A percentile compares a stretch with the other conserved stretches of the same genome.
Evolutionary conservation across 2,113 vertebrate genomes (phyloP).

Genomic region (Hemicordylus capensis): DNA sequence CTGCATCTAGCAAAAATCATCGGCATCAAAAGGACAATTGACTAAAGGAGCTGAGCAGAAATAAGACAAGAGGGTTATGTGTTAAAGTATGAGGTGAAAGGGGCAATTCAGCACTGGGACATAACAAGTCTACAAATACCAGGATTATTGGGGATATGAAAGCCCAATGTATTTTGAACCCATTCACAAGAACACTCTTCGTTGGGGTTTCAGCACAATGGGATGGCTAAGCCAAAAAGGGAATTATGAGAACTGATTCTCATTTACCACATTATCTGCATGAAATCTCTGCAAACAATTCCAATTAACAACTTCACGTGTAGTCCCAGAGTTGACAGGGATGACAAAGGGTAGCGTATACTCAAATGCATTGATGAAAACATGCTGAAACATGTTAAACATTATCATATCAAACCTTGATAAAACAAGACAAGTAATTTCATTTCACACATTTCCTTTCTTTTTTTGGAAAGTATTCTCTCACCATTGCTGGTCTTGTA

Average conservation of each 20-base stretch:
- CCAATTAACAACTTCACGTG: no score
- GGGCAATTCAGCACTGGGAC: no score
- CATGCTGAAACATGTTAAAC: conserved; percentile 24
- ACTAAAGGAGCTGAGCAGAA: background rate
- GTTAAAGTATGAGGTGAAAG: background rate
- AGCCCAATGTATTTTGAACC: background rate
- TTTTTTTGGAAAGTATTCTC: conserved; percentile 16
- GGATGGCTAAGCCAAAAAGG: background rate
- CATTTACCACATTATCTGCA: no score
- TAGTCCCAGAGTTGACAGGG: no score
- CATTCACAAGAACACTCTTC: background rate
- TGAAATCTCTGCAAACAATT: no score
- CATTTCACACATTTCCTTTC: background rate
- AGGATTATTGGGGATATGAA: background rate
- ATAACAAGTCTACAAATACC: background rate
- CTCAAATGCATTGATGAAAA: background rate
- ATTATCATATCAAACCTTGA: conserved; percentile 38
- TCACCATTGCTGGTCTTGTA: conserved; percentile 1
- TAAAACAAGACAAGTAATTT: conserved; percentile 36
- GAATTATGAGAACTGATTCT: background rate
- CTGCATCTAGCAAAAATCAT: background rate
- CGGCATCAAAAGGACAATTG: background rate
- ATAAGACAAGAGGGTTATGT: background rate
- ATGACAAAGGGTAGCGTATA: no score
- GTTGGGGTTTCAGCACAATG: background rate